Percentiles rank a stretch among this genome's conserved stretches.
Conservation (phyloP, 2,797 vertebrate genomes). For the Tenualosa thibaudeaui region DNA sequence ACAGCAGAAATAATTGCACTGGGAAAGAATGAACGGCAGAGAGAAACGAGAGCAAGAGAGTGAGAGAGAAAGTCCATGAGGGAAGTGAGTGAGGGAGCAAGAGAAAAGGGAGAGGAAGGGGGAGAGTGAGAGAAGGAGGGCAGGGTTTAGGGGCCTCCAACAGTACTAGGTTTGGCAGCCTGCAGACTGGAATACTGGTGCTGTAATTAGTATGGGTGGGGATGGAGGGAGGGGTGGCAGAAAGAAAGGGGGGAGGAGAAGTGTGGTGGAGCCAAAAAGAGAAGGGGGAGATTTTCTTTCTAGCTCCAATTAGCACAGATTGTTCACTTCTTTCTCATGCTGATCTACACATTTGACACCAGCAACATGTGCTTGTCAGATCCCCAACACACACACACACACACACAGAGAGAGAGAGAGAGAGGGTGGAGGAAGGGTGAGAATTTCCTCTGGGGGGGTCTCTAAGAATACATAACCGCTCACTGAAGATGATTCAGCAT, state of each 20-base stretch:
- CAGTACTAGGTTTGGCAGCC: conserved; percentile 35
- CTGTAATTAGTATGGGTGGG: conserved; percentile 34
- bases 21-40: not conserved
- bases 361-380: conserved; percentile 37
- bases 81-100: not conserved
- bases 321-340: conserved; percentile 28
- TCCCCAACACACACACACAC: conserved; percentile 11
- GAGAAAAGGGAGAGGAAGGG: conserved; percentile 23
- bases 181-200: conserved; percentile 38
- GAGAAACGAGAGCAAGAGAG: not conserved
- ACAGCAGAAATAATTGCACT: conserved; percentile 4
- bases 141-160: conserved; percentile 18
- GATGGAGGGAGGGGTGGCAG: not conserved
- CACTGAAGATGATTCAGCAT: conserved; percentile 5
- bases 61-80: not conserved
- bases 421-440: not conserved
- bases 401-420: not conserved
- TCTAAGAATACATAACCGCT: not conserved
- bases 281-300: conserved; percentile 35
- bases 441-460: not conserved
- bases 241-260: not conserved
- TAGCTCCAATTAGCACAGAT: conserved; percentile 54
- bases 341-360: conserved; percentile 37
- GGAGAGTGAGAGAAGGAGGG: conserved; percentile 33
- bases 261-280: not conserved